Evolutionary conservation across 2,888 invertebrate genomes (phyloP), one percentile per base, ranked within the genome.

Genomic region (Cosmia pyralina): DNA sequence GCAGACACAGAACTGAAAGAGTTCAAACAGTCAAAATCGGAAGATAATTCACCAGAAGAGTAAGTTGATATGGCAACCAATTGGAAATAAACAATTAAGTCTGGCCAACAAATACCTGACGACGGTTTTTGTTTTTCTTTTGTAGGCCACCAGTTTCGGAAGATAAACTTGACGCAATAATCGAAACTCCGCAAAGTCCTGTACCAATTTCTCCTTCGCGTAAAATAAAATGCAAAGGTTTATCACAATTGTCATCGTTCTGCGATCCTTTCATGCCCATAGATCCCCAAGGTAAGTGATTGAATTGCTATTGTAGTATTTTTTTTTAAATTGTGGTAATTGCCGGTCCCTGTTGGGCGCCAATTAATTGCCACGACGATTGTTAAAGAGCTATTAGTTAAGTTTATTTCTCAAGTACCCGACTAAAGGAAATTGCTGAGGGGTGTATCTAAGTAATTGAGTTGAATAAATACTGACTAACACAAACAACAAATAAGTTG

Each of bases 211-310:
- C 94, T 3, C 92, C 94, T 0, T 75, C 83, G 2, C 90, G 89
- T 11, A 77, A 82, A 19, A 88, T 89, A 70, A 91, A 90, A 87
- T 92, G 90, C 78, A 90, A 89, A 66, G 90, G 91, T 1, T 84
- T 88, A 59, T 82, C 90, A 22, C 84, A 64, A 46, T 73, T 93
- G 41, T 90, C 91, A 3, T 74, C 86, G 1, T 89, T 92, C 68
- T 94, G 92, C 81, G 92, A 94, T 67, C 94, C 94, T 1, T 92
- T 92, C 70, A 85, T 91, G 66, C 94, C 96, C 0, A 94, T 97
- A 69, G 97, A 97, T 91, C 97, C 97, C 5, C 97, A 97, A 90
- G 97, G 97, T 94, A 84, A 89, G 88, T 81, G 69, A 72, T 75
- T 72, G 28, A 13, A 58, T 22, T 52, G 46, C 46, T 0, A 53